These are phyloP conservation scores for Liposcelis brunnea DNA, from an alignment of 2,888 invertebrate genomes.

Conservation along the genomic window DNA sequence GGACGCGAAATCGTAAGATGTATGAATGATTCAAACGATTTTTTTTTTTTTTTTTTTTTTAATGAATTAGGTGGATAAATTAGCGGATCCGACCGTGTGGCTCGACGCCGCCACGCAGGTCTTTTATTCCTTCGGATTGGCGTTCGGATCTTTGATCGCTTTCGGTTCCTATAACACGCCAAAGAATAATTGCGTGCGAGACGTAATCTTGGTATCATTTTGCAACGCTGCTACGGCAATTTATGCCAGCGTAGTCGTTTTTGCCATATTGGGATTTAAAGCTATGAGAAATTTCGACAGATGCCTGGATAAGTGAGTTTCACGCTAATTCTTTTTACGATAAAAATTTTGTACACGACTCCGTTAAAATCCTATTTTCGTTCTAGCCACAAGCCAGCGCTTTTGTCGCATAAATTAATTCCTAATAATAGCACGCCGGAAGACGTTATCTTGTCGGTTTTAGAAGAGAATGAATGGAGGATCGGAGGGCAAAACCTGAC, in stretches of 20 bases:
- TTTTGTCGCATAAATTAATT: conserved; percentile 28
- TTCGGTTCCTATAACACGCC: conserved; percentile 92
- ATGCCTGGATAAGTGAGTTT: conserved; percentile 49
- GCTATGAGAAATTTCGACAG: conserved; percentile 78
- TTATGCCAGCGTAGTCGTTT: conserved; percentile 87
- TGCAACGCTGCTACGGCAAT: conserved; percentile 88
- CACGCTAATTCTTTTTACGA: background rate
- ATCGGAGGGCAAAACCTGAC: conserved; percentile 34
- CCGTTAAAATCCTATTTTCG: conserved; percentile 5
- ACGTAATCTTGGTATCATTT: conserved; percentile 77
- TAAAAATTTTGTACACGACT: background rate
- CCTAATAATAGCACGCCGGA: conserved; percentile 31
- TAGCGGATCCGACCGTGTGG: conserved; percentile 81
- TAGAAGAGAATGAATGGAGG: conserved; percentile 24
- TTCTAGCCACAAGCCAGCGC: conserved; percentile 35
- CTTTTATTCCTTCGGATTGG: conserved; percentile 88
- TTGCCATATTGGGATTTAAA: conserved; percentile 89
- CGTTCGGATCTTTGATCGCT: conserved; percentile 87
- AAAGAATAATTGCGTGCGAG: conserved; percentile 85
- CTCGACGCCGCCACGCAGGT: conserved; percentile 93
- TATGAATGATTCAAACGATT: background rate
- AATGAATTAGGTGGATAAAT: conserved; percentile 52
- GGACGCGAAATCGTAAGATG: background rate
- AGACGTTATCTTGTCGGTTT: conserved; percentile 36
- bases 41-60: background rate